Conservation (phyloP, 2,113 vertebrate species). For the Oreochromis aureus region DNA sequence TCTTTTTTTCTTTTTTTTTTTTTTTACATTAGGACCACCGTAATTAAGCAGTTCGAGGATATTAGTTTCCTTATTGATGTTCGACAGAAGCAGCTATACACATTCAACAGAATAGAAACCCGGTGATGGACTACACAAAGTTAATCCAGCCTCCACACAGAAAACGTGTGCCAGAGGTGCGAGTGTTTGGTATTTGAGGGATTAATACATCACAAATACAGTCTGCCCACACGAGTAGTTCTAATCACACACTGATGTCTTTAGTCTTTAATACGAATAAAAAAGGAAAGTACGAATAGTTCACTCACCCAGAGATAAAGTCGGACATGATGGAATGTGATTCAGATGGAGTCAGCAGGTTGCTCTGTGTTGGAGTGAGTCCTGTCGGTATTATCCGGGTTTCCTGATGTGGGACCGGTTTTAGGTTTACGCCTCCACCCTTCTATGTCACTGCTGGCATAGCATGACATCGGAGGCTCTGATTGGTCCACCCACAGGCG, state of each 20-base stretch:
- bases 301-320: slow-evolving; percentile 8
- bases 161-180: neutral
- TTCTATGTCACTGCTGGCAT: neutral
- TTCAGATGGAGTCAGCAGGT: neutral
- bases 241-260: neutral
- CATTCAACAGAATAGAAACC: neutral
- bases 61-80: neutral
- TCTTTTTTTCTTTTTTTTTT: neutral
- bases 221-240: neutral
- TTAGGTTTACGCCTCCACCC: neutral
- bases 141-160: neutral
- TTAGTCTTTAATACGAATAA: neutral
- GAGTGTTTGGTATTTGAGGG: neutral
- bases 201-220: neutral
- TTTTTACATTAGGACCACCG: neutral
- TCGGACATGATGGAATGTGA: neutral
- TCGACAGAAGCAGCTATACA: neutral
- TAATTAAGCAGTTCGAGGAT: neutral
- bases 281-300: neutral
- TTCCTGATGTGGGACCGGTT: neutral
- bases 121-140: neutral
- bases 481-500: slow-evolving; percentile 30
- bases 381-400: neutral
- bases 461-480: neutral
- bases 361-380: neutral